Conservation (phyloP, 2,113 vertebrate genomes). For the Pithys albifrons region DNA sequence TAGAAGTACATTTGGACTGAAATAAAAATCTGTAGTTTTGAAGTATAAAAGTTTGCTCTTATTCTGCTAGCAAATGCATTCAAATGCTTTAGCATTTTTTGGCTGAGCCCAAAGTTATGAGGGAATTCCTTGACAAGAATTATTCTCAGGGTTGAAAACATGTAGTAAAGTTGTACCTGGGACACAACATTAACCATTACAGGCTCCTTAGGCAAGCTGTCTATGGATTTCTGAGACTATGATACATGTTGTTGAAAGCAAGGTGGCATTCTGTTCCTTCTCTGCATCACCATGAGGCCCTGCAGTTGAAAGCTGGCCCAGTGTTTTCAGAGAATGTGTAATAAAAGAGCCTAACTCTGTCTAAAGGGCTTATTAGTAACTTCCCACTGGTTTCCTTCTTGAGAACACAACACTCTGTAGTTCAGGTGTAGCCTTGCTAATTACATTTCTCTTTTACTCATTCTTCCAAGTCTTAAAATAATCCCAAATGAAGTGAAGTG, state of each 20-base stretch:
- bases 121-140: not conserved
- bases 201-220: not conserved
- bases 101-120: not conserved
- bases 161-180: not conserved
- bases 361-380: not conserved
- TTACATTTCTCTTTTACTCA: not conserved
- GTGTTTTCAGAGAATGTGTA: not conserved
- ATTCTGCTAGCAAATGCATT: not conserved
- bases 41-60: not conserved
- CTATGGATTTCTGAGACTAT: not conserved
- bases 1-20: not conserved
- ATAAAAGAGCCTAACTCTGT: not conserved
- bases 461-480: slow-evolving; percentile 9
- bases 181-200: not conserved
- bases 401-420: not conserved
- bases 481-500: not conserved
- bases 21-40: not conserved
- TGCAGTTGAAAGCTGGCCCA: not conserved
- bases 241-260: not conserved
- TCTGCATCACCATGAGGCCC: not conserved
- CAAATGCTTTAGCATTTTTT: not conserved
- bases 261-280: not conserved
- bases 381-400: not conserved
- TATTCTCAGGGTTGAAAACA: not conserved
- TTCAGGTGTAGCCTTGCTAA: not conserved